A percentile compares a stretch with the other conserved stretches of the same genome.
Evolutionary conservation across 2,888 invertebrate genomes (phyloP).

Genomic region (Germaria angustata): DNA sequence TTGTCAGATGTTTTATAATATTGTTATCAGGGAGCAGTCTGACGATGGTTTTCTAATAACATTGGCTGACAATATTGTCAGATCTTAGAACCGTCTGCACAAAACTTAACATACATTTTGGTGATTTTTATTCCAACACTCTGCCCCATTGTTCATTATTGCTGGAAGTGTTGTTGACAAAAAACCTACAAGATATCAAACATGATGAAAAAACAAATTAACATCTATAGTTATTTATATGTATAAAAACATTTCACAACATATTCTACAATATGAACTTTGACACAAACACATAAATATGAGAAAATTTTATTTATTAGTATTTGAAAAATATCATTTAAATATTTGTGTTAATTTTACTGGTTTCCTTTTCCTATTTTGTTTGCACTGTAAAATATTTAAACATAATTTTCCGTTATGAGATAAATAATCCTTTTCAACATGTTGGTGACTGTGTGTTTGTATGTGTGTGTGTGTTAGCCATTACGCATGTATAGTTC

Average conservation of each 20-base stretch:
- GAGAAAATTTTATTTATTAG: slow-evolving; percentile 1
- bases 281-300: neutral
- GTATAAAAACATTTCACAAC: neutral
- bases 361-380: slow-evolving; percentile 13
- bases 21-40: no score
- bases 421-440: neutral
- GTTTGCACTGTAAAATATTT: slow-evolving; percentile 22
- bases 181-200: neutral
- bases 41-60: no score
- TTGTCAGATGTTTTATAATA: no score
- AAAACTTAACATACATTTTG: neutral
- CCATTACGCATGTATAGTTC: neutral
- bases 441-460: neutral
- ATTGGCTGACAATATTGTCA: no score
- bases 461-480: neutral
- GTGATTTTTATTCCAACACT: neutral
- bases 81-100: no score
- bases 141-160: neutral
- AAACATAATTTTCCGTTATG: slow-evolving; percentile 36
- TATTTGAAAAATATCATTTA: slow-evolving; percentile 33
- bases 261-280: neutral
- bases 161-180: neutral
- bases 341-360: slow-evolving; percentile 27
- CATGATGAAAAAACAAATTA: neutral
- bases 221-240: no score